Evolutionary conservation across 2,113 vertebrate genomes (phyloP).

Genomic region (Caranx melampygus): DNA sequence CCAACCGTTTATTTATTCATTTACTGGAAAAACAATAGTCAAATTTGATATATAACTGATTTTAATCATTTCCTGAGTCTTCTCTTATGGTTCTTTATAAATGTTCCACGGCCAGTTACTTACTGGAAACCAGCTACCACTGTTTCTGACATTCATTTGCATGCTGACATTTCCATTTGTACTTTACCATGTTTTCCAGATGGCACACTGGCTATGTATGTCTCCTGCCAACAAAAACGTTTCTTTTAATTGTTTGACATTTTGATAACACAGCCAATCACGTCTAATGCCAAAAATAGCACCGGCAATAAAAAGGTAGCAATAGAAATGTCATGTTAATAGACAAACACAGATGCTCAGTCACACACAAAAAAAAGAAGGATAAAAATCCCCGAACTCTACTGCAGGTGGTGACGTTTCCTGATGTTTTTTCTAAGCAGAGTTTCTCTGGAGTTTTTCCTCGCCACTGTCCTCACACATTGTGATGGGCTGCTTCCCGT

Average conservation of each 20-base stretch:
- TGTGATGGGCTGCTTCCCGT: conserved; percentile 72
- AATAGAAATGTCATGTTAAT: background rate
- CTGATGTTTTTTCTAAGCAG: conserved; percentile 57
- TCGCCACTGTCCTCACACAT: conserved; percentile 67
- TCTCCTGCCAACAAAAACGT: background rate
- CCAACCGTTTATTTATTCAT: no score
- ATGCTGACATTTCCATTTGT: background rate
- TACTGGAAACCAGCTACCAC: background rate
- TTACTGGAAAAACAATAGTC: no score
- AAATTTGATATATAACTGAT: no score
- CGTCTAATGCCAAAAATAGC: conserved; percentile 10
- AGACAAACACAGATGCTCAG: conserved; percentile 27
- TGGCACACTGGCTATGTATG: background rate
- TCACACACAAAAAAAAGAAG: conserved; percentile 5
- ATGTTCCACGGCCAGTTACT: background rate
- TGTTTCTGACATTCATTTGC: background rate
- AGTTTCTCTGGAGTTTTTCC: conserved; percentile 42
- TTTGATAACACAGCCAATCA: background rate
- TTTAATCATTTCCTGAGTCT: no score
- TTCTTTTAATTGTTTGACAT: background rate
- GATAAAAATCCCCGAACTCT: background rate
- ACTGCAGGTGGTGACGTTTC: conserved; percentile 50
- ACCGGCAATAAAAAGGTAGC: background rate
- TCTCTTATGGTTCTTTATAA: no score
- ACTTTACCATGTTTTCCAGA: background rate